Evolutionary conservation across 2,797 vertebrate species (phyloP).

Genomic region (Gadopsis marmoratus): DNA sequence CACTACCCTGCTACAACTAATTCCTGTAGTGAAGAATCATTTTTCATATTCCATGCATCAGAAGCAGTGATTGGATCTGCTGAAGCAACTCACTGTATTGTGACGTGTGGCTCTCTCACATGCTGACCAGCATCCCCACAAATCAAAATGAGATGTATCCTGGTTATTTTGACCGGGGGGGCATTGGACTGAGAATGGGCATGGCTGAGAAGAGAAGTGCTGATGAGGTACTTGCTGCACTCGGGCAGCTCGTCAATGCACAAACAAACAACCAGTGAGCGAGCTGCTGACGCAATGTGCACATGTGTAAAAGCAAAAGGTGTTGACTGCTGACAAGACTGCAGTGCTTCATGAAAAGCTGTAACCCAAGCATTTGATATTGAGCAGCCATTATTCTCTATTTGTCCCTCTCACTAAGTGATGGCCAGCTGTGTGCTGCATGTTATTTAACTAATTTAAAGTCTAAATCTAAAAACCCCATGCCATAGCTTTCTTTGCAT

Average conservation of each 20-base stretch:
- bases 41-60: conserved; percentile 5
- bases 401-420: conserved; percentile 9
- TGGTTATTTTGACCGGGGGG: conserved; percentile 22
- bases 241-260: conserved; percentile 24
- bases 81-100: background rate
- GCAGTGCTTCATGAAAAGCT: conserved; percentile 30
- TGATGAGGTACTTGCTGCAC: conserved; percentile 53
- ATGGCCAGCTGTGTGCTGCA: conserved; percentile 13
- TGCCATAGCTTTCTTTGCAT: conserved; percentile 41
- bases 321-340: conserved; percentile 44
- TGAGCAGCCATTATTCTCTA: conserved; percentile 2
- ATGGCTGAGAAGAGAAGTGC: conserved; percentile 44
- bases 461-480: conserved; percentile 25
- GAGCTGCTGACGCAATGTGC: conserved; percentile 59
- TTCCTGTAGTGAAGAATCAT: conserved; percentile 4
- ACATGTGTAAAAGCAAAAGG: conserved; percentile 40
- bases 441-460: conserved; percentile 20
- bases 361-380: background rate
- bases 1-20: background rate
- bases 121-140: conserved; percentile 25
- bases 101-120: conserved; percentile 3
- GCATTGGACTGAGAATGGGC: conserved; percentile 3
- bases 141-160: conserved; percentile 23
- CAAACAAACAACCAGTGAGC: conserved; percentile 8
- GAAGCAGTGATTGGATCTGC: background rate